phyloP scores from a whole-genome alignment of 1,140 invertebrate genomes.

The Globodera rostochiensis region DNA sequence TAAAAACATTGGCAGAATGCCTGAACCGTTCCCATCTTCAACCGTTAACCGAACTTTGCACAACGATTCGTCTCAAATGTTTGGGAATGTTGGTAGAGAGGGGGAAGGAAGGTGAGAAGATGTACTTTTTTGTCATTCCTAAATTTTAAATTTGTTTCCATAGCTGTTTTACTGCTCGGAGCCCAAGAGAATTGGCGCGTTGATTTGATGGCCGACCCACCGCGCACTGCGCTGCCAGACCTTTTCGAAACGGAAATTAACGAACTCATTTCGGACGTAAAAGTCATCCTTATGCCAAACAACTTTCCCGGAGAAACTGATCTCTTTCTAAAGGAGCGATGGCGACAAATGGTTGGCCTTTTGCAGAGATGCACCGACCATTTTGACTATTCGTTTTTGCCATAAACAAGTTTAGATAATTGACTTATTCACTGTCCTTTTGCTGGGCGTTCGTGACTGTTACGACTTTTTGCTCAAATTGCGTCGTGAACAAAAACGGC shows the following conservation, averaged over 20 bases:
- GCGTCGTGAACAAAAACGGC: conserved; percentile 32
- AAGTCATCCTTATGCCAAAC: conserved; percentile 48
- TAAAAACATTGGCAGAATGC: conserved; percentile 54
- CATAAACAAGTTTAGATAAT: conserved; percentile 37
- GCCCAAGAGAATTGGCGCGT: conserved; percentile 61
- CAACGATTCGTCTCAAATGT: conserved; percentile 56
- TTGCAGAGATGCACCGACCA: too few species aligned
- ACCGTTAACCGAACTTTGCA: conserved; percentile 60
- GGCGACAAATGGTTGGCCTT: conserved; percentile 37
- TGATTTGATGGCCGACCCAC: conserved; percentile 47
- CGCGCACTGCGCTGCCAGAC: conserved; percentile 63
- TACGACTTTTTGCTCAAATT: conserved; percentile 51
- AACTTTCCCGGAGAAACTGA: conserved; percentile 58
- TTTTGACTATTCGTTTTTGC: neutral
- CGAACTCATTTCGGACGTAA: conserved; percentile 53
- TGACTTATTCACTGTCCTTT: conserved; percentile 52
- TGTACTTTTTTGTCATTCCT: neutral
- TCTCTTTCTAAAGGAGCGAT: conserved; percentile 54
- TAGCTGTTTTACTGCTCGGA: conserved; percentile 47
- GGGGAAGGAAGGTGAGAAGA: conserved; percentile 39
- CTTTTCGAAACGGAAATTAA: conserved; percentile 63
- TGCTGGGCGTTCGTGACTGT: conserved; percentile 53
- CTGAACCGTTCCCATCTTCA: conserved; percentile 55
- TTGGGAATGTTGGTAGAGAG: conserved; percentile 46
- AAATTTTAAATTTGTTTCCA: conserved; percentile 9